A percentile compares a stretch with the other conserved stretches of the same genome.
phyloP scores from a whole-genome alignment of 2,797 vertebrate species.

The Bovichtus variegatus region DNA sequence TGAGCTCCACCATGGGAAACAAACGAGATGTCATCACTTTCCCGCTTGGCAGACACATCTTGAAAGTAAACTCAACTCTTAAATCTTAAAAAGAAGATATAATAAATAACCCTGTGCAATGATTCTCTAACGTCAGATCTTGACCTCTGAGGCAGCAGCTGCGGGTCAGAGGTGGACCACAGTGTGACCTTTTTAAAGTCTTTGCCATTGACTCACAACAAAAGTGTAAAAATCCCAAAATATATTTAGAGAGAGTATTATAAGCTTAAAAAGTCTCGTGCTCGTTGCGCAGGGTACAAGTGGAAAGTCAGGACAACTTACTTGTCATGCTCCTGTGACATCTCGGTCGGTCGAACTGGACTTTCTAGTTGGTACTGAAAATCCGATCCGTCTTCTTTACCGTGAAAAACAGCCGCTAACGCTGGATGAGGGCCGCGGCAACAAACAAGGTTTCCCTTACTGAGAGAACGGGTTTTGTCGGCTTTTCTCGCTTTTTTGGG shows the following conservation, averaged over 20 bases:
- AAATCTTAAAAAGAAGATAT: neutral
- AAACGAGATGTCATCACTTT: constrained; percentile 36
- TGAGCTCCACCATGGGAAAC: constrained; percentile 66
- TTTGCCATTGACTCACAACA: constrained; percentile 14
- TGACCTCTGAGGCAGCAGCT: constrained; percentile 15
- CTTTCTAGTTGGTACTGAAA: constrained; percentile 97
- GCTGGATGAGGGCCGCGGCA: constrained; percentile 85
- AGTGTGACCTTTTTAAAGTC: constrained; percentile 23
- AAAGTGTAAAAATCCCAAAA: neutral
- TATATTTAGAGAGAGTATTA: constrained; percentile 30
- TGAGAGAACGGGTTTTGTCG: constrained; percentile 94
- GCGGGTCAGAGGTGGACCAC: constrained; percentile 25
- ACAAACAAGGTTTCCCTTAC: constrained; percentile 80
- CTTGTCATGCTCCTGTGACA: constrained; percentile 99
- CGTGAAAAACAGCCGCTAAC: constrained; percentile 75
- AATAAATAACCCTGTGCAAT: neutral
- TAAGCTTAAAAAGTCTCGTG: constrained; percentile 40
- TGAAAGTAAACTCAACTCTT: constrained; percentile 24
- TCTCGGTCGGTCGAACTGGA: constrained; percentile 97
- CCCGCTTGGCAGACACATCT: constrained; percentile 1
- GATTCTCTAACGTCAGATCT: neutral
- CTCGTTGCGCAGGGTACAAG: constrained; percentile 59
- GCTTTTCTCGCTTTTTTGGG: constrained; percentile 96
- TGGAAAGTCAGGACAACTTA: constrained; percentile 87
- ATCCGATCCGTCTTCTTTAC: constrained; percentile 91